phyloP scores from a whole-genome alignment of 92 coral and sea anemone species.

The Nematostella vectensis region DNA sequence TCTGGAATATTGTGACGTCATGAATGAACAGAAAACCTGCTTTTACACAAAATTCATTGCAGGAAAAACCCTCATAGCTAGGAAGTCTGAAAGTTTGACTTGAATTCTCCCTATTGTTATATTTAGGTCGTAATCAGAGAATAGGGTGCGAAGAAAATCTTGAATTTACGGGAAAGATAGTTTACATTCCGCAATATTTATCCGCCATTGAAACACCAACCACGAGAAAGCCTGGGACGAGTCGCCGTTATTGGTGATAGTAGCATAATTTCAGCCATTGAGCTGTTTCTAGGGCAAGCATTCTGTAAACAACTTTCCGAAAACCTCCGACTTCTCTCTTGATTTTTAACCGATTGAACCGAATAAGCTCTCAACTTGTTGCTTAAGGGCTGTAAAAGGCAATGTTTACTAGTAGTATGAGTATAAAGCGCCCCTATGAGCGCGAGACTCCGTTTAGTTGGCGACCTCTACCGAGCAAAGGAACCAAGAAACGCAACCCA shows the following conservation, averaged over 20 bases:
- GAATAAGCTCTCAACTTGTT: background rate
- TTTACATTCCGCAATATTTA: too few species aligned
- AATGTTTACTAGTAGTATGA: conserved; percentile 89
- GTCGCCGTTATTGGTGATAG: background rate
- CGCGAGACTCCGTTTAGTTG: conserved; percentile 52
- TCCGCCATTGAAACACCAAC: too few species aligned
- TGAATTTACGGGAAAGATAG: too few species aligned
- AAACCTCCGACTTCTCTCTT: background rate
- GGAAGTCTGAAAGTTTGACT: too few species aligned
- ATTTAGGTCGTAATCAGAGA: too few species aligned
- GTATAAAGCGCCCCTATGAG: conserved; percentile 38
- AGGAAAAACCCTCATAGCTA: too few species aligned
- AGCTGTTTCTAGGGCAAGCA: background rate
- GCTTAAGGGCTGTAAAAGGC: background rate
- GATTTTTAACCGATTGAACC: background rate
- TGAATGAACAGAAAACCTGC: too few species aligned
- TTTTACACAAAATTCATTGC: too few species aligned
- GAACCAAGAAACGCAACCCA: conserved; percentile 85
- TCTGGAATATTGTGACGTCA: too few species aligned
- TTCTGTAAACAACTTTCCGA: background rate
- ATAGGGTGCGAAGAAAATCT: too few species aligned
- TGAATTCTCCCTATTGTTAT: too few species aligned
- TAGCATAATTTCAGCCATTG: background rate
- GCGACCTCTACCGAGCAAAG: conserved; percentile 78
- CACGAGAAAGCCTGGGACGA: too few species aligned